Percentiles rank a stretch among this genome's conserved stretches.
Evolutionary conservation across 2,113 vertebrate genomes (phyloP).

Genomic region (Setophaga petechia): DNA sequence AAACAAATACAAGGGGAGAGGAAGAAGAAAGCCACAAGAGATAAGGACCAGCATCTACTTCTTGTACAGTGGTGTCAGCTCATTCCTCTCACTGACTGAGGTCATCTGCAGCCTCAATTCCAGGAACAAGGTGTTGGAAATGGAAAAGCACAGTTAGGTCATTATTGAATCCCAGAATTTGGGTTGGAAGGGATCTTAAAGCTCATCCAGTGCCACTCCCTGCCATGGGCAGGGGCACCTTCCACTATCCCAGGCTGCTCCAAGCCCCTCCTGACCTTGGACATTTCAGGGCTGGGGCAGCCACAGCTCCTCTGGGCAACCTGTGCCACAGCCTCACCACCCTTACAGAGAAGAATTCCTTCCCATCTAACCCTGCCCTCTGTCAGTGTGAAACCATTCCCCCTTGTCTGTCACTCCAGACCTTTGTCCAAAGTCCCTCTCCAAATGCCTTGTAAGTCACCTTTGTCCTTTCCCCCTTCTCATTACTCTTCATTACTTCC

Average conservation of each 20-base stretch:
- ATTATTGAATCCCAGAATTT: background rate
- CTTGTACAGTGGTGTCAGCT: background rate
- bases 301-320: background rate
- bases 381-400: background rate
- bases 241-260: background rate
- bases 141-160: conserved; percentile 25
- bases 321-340: background rate
- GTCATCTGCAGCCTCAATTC: conserved; percentile 50
- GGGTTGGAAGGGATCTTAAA: background rate
- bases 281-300: background rate
- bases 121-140: conserved; percentile 37
- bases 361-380: background rate
- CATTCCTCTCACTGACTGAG: conserved; percentile 31
- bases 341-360: background rate
- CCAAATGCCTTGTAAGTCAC: background rate
- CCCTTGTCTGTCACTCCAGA: background rate
- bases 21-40: background rate
- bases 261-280: background rate
- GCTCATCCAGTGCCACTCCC: fast-evolving
- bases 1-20: background rate
- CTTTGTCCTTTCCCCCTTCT: background rate
- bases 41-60: background rate
- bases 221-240: background rate
- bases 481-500: background rate
- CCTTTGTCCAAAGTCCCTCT: background rate